Evolutionary conservation across 2,888 invertebrate genomes (phyloP), one percentile per base, ranked within the genome.

Genomic region (Cremastinae sp.): DNA sequence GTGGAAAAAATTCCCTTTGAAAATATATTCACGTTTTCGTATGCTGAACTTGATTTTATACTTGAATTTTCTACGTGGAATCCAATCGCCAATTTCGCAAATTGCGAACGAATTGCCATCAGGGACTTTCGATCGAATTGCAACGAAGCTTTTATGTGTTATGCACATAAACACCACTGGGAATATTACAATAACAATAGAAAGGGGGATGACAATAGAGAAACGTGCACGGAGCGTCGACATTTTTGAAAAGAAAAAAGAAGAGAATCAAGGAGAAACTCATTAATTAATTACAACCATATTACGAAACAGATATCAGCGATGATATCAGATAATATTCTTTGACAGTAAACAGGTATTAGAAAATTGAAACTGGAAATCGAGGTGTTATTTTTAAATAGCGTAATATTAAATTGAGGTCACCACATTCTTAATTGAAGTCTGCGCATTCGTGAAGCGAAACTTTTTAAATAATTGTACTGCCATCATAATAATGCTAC

Each of bases 31-130:
- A 0, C 39, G 20, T 8, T 18, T 49, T 20, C 28, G 45, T 35
- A n/a, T n/a, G n/a, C n/a, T n/a, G n/a, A n/a, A n/a, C n/a, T n/a
- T n/a, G n/a, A n/a, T n/a, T n/a, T n/a, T n/a, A n/a, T n/a, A n/a
- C n/a, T n/a, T n/a, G n/a, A n/a, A n/a, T n/a, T n/a, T n/a, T n/a
- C n/a, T n/a, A n/a, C n/a, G n/a, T n/a, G n/a, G n/a, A n/a, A n/a
- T n/a, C n/a, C n/a, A 41, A 65, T 65, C 43, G 53, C 41, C 64
- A 53, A 53, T 65, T 65, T 41, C 41, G 53, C 41, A 53, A 65
- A 65, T 14, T 28, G 39, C 49, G 51, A 47, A n/a, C n/a, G 47
- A 12, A 20, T 37, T 12, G 49, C 18, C 37, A 22, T n/a, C 35
- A 8, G 9, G n/a, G 10, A 16, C 10, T 45, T n/a, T 10, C 14